Conservation (phyloP, 2,888 invertebrate genomes). For the Synanthedon formicaeformis region DNA sequence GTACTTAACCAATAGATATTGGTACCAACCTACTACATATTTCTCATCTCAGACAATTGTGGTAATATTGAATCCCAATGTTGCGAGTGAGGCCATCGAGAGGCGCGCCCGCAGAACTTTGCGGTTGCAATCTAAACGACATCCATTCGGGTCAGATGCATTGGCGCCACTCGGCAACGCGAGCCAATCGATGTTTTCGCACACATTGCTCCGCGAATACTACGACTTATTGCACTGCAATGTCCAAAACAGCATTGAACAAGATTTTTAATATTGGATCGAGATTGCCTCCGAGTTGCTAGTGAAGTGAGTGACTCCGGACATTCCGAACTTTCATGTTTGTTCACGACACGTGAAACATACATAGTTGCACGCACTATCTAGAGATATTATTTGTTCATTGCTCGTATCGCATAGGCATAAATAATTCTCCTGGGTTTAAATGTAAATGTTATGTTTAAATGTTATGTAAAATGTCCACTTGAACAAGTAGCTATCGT, state of each 20-base stretch:
- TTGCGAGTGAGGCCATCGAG: conserved; percentile 14
- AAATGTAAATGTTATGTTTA: no score
- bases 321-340: conserved; percentile 3
- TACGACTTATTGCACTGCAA: background rate
- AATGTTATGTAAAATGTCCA: no score
- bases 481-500: no score
- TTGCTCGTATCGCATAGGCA: no score
- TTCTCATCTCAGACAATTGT: no score
- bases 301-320: conserved; percentile 4
- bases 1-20: no score
- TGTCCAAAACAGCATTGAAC: background rate
- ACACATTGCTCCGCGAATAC: background rate
- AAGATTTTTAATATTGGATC: background rate
- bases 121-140: conserved; percentile 15
- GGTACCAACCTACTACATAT: no score
- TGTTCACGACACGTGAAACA: no score
- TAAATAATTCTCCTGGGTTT: no score
- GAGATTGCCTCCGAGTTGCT: conserved; percentile 1
- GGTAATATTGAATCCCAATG: background rate
- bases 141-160: conserved; percentile 6
- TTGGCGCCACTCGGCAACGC: background rate
- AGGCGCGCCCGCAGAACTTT: conserved; percentile 14
- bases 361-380: no score
- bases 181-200: background rate
- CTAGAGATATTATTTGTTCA: no score